Evolutionary conservation across 2,888 invertebrate genomes (phyloP), one percentile per base, ranked within the genome.

Genomic region (Drosophila percnosoma): DNA sequence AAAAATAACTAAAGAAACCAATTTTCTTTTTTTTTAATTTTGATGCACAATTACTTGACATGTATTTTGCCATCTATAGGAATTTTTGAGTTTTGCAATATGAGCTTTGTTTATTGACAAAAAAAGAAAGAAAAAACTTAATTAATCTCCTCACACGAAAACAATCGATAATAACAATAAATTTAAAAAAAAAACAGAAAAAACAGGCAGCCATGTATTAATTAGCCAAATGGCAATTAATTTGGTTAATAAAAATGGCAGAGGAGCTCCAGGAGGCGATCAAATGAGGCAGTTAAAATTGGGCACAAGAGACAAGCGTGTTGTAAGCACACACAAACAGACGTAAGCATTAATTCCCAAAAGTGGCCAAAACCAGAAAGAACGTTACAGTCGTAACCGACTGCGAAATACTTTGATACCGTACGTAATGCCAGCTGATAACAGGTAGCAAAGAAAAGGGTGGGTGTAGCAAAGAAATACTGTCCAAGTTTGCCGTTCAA

Each of bases 191-290:
- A 76, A 63, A 55, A 48, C 2, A 24, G 2, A 24, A 27, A 72
- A 76, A 59, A 48, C 62, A 68, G 48, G 21, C 54, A 51, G 34
- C 51, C n/a, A 36, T 40, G 49, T 59, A 53, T 79, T 87, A 85
- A 87, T 83, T 85, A 74, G 79, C 55, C 61, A 73, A 83, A 87
- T 73, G 68, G 76, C 73, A 69, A 64, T 83, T 48, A 61, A 78
- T 78, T 82, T 75, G 68, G 62, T 53, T 49, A 61, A 27, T 27
- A 24, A 48, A 67, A 68, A 75, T 60, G 54, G 69, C 57, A 51
- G 61, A 62, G 68, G 52, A 36, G 55, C 13, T 27, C n/a, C 27
- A 34, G 33, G 33, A 52, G 33, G 11, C 54, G 15, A 52, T 27
- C 51, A 59, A 76, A 76, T 75, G 63, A 36, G 48, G 65, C 60